A percentile compares a stretch with the other conserved stretches of the same genome.
phyloP scores from a whole-genome alignment of 2,888 invertebrate species.

The Dasysyrphus tricinctus region DNA sequence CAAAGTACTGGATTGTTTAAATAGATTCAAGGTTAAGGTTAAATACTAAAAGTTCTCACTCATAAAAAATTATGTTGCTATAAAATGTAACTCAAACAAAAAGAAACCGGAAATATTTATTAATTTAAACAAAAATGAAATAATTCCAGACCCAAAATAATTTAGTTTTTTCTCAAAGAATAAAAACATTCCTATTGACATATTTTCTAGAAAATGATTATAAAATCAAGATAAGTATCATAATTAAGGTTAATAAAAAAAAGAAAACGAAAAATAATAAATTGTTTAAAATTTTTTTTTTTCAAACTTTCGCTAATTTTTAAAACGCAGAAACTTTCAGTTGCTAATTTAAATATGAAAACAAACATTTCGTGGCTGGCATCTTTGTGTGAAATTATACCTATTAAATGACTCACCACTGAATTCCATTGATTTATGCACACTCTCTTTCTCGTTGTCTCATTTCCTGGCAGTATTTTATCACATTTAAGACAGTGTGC shows the following conservation, averaged over 20 bases:
- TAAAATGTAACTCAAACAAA: neutral
- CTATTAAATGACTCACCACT: constrained; percentile 3
- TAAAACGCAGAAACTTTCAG: constrained; percentile 4
- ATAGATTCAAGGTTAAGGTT: neutral
- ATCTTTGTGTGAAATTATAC: constrained; percentile 2
- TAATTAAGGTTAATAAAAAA: neutral
- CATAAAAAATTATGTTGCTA: neutral
- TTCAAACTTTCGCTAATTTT: constrained; percentile 3
- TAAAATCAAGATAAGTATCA: neutral
- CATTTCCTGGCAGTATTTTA: constrained; percentile 13
- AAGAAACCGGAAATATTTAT: neutral
- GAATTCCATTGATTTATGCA: constrained; percentile 28
- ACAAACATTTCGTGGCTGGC: neutral
- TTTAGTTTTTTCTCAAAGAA: neutral
- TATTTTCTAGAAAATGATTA: neutral
- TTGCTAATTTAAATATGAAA: neutral
- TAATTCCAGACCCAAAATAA: neutral
- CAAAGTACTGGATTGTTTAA: too few species aligned
- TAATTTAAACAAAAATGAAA: neutral
- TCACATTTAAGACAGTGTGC: constrained; percentile 6
- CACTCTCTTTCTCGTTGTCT: neutral
- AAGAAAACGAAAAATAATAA: neutral
- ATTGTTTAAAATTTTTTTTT: neutral
- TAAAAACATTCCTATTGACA: neutral
- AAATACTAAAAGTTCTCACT: neutral